Conservation (phyloP, 1,140 invertebrate genomes). For the Caenorhabditis elegans region DNA sequence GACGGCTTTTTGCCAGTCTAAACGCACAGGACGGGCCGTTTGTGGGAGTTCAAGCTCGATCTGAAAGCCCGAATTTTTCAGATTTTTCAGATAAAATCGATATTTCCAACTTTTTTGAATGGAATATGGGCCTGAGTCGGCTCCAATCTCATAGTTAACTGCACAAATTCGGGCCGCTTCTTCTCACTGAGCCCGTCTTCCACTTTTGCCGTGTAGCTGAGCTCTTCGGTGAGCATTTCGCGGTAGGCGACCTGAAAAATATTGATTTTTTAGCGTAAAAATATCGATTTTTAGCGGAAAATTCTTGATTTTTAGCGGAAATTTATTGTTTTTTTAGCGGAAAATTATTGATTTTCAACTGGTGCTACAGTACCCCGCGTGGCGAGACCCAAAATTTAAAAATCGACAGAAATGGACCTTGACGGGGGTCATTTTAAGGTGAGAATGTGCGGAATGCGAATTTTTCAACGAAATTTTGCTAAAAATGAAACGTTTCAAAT, state of each 20-base stretch:
- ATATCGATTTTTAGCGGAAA: not conserved
- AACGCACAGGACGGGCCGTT: slow-evolving; percentile 51
- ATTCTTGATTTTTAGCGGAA: too few species aligned
- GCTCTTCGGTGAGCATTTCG: slow-evolving; percentile 70
- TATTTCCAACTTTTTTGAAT: slow-evolving; percentile 45
- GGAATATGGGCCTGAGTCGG: slow-evolving; percentile 69
- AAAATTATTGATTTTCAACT: too few species aligned
- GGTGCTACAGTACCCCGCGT: too few species aligned
- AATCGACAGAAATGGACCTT: too few species aligned
- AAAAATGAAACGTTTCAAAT: too few species aligned
- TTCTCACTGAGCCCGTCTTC: slow-evolving; percentile 48
- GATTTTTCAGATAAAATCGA: too few species aligned
- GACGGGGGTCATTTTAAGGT: too few species aligned
- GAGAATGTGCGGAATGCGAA: too few species aligned
- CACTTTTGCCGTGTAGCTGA: slow-evolving; percentile 68
- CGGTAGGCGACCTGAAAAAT: slow-evolving; percentile 72
- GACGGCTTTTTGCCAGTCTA: slow-evolving; percentile 68
- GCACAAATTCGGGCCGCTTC: slow-evolving; percentile 40
- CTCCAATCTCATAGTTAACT: slow-evolving; percentile 66
- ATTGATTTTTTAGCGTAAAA: slow-evolving; percentile 73
- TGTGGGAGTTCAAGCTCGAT: slow-evolving; percentile 58
- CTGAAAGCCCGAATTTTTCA: slow-evolving; percentile 11
- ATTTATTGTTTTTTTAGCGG: too few species aligned
- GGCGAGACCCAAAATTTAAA: too few species aligned
- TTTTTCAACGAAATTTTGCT: too few species aligned